Conservation (phyloP, 2,113 vertebrate species). For the Alethe castanea region DNA sequence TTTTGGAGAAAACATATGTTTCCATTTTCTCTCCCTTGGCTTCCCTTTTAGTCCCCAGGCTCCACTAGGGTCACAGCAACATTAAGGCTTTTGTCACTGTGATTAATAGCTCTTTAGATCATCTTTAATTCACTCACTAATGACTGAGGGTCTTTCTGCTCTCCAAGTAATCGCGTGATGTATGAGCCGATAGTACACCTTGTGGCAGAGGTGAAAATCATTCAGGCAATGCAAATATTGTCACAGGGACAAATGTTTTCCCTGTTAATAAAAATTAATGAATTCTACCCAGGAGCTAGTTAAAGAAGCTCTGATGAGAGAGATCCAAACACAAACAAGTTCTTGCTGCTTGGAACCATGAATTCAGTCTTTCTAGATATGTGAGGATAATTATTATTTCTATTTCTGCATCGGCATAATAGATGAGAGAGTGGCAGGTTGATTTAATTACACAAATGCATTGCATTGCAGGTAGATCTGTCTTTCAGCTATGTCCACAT, state of each 20-base stretch:
- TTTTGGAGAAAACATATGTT: conserved; percentile 99
- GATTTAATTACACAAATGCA: conserved; percentile 57
- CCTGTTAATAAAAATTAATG: conserved; percentile 97
- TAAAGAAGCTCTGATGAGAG: conserved; percentile 73
- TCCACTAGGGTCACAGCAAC: conserved; percentile 93
- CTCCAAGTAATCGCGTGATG: conserved; percentile 98
- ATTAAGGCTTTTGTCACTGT: conserved; percentile 99
- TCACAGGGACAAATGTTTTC: conserved; percentile 90
- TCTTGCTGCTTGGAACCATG: conserved; percentile 62
- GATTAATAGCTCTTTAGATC: conserved; percentile 99
- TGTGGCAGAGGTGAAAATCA: conserved; percentile 99
- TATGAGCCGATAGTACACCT: conserved; percentile 97
- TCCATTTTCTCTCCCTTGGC: conserved; percentile 92
- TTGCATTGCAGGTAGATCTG: conserved; percentile 15
- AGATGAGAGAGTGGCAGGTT: conserved; percentile 44
- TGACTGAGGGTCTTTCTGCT: conserved; percentile 96
- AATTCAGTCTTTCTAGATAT: conserved; percentile 43
- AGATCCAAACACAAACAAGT: conserved; percentile 70
- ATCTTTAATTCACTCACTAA: conserved; percentile 99
- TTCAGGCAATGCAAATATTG: conserved; percentile 97
- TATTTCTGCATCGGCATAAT: conserved; percentile 47
- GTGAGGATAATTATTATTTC: conserved; percentile 39
- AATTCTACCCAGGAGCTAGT: conserved; percentile 87
- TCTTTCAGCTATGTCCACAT: background rate
- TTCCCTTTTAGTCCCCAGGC: conserved; percentile 89